Evolutionary conservation across 2,797 vertebrate genomes (phyloP), one percentile per base, ranked within the genome.

Genomic region (Tachyglossus aculeatus): DNA sequence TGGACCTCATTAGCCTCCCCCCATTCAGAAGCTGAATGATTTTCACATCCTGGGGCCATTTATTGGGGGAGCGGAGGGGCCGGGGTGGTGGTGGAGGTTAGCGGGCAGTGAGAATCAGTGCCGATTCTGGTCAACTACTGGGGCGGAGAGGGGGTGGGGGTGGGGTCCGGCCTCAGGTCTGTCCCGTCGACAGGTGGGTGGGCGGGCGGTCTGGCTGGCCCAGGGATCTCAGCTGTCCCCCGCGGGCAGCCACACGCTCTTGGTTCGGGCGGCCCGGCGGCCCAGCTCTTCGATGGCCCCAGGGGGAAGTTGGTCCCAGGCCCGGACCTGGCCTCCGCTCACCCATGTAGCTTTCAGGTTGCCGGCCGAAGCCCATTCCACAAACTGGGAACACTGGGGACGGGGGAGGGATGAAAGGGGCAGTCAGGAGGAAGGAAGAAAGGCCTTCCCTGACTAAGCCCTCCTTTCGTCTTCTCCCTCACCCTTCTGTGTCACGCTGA

Each of bases 241-340:
- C 87, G 90, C 86, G 7, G 91, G 90, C 70, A 92, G 83, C 91
- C 91, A 92, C 63, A 92, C 51, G 54, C 84, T 87, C 86, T 92
- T 92, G 50, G 88, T 91, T n/a, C 81, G 80, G 0, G 90, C 87
- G 36, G 90, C 88, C 4, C 71, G 88, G 16, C 80, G 77, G 19
- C 77, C 75, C 63, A 92, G 78, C 65, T 92, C 90, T 0, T 68
- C 78, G 5, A 84, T 81, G 12, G 81, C 67, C 2, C 88, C 89
- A 18, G 83, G 32, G 1, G 55, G 27, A 5, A 80, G 69, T 19
- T 76, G 58, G 12, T 82, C 72, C 91, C 91, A 92, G 60, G 77
- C 69, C 8, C 73, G 63, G 0, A 5, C 39, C 34, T n/a, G 18
- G n/a, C 70, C 67, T 24, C 80, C 40, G 65, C 68, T 89, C 40